Evolutionary conservation across 64 coral and sea anemone species (phyloP).

Genomic region (Catalaphyllia jardinei): DNA sequence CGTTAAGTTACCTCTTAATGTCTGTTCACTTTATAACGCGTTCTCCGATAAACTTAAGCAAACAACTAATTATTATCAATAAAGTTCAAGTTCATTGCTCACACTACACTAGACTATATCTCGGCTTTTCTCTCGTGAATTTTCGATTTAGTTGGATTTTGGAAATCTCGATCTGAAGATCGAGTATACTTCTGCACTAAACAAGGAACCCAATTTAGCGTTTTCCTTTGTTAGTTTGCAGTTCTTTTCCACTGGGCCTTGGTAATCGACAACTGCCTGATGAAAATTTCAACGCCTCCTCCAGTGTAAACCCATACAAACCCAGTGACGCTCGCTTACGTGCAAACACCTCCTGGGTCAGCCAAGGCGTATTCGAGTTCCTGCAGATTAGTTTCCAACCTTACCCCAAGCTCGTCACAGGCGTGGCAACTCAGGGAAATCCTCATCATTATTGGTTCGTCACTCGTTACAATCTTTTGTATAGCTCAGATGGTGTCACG

Average conservation of each 20-base stretch:
- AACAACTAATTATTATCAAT: too few species aligned
- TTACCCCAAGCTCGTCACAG: not conserved
- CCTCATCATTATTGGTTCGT: slow-evolving; percentile 13
- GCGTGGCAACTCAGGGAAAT: slow-evolving; percentile 9
- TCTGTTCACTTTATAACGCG: too few species aligned
- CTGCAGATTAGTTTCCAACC: slow-evolving; percentile 32
- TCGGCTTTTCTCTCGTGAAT: too few species aligned
- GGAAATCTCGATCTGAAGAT: not conserved
- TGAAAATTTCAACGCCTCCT: slow-evolving; percentile 20
- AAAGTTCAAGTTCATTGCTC: too few species aligned
- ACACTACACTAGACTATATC: too few species aligned
- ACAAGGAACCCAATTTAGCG: not conserved
- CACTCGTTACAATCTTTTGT: not conserved
- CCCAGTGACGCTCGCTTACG: slow-evolving; percentile 5
- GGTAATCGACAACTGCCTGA: slow-evolving; percentile 9
- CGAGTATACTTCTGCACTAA: not conserved
- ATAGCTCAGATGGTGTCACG: not conserved
- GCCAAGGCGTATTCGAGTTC: not conserved
- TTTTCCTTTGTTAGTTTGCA: slow-evolving; percentile 3
- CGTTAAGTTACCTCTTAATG: too few species aligned
- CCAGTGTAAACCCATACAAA: not conserved
- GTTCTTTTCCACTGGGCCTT: not conserved
- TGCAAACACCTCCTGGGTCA: not conserved
- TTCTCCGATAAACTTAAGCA: too few species aligned
- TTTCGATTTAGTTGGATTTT: too few species aligned